These are phyloP conservation scores for Amphipyra tragopoginis DNA, from an alignment of 2,888 invertebrate genomes.

Conservation along the genomic window DNA sequence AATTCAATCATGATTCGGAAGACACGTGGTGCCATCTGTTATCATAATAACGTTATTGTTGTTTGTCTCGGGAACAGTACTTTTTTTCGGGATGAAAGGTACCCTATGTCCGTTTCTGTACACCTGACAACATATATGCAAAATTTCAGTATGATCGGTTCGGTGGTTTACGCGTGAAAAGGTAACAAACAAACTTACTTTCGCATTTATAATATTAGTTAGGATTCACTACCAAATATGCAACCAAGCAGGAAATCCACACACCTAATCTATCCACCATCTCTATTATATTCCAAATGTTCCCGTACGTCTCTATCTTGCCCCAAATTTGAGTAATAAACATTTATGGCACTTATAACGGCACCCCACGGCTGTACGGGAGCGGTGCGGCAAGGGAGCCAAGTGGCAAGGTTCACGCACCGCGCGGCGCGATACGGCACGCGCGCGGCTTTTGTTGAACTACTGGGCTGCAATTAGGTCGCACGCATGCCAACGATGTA, in stretches of 20 bases:
- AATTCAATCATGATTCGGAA: too few species aligned
- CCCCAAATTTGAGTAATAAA: conserved; percentile 44
- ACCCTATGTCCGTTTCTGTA: too few species aligned
- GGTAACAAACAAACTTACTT: too few species aligned
- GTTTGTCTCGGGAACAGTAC: too few species aligned
- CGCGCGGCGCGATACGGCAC: conserved; percentile 57
- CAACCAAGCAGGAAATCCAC: conserved; percentile 9
- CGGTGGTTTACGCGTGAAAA: too few species aligned
- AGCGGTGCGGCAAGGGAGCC: conserved; percentile 16
- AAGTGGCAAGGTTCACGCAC: conserved; percentile 46
- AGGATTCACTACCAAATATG: not conserved
- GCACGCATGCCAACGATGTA: conserved; percentile 51
- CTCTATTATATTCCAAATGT: not conserved
- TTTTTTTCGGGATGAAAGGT: too few species aligned
- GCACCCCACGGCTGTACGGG: not conserved
- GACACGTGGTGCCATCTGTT: too few species aligned
- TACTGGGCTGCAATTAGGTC: conserved; percentile 55
- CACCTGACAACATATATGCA: too few species aligned
- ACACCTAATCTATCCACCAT: conserved; percentile 22
- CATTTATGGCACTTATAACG: conserved; percentile 36
- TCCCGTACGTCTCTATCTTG: conserved; percentile 23
- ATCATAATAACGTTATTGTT: too few species aligned
- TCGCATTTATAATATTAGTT: conserved; percentile 1
- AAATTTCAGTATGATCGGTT: too few species aligned
- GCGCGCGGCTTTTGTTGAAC: conserved; percentile 42